Conservation (phyloP, 1,140 invertebrate species). For the Dysdera silvatica region DNA sequence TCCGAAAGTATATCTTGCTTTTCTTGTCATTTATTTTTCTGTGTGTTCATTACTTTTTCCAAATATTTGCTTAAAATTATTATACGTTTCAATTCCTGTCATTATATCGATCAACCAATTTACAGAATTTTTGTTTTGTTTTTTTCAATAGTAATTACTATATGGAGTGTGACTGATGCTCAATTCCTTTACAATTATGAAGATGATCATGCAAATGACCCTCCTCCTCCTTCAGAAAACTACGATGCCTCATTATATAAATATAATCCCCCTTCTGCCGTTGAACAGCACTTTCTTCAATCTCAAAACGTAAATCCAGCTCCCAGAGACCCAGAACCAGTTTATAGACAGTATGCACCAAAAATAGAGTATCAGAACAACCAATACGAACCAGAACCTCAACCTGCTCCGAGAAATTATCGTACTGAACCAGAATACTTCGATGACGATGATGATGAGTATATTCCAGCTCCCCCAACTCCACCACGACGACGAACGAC, state of each 20-base stretch:
- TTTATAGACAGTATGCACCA: background rate
- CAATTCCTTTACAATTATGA: constrained; percentile 21
- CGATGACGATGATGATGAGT: background rate
- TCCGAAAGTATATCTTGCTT: no score
- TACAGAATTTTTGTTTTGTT: no score
- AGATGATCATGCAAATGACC: background rate
- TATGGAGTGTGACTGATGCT: no score
- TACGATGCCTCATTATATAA: background rate
- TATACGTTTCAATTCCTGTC: no score
- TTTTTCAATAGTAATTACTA: no score
- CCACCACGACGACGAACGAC: background rate
- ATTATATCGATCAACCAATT: no score
- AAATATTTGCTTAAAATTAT: no score
- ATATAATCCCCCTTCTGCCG: background rate
- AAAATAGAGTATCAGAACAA: background rate
- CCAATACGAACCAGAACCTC: background rate
- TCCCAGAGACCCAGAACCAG: background rate
- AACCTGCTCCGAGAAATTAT: background rate
- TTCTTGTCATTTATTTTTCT: no score
- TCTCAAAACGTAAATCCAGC: background rate
- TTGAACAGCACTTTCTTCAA: background rate
- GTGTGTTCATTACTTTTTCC: no score
- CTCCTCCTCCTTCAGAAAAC: background rate
- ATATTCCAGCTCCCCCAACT: background rate
- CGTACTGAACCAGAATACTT: background rate